Evolutionary conservation across 2,888 invertebrate genomes (phyloP).

Genomic region (Meghimatium bilineatum): DNA sequence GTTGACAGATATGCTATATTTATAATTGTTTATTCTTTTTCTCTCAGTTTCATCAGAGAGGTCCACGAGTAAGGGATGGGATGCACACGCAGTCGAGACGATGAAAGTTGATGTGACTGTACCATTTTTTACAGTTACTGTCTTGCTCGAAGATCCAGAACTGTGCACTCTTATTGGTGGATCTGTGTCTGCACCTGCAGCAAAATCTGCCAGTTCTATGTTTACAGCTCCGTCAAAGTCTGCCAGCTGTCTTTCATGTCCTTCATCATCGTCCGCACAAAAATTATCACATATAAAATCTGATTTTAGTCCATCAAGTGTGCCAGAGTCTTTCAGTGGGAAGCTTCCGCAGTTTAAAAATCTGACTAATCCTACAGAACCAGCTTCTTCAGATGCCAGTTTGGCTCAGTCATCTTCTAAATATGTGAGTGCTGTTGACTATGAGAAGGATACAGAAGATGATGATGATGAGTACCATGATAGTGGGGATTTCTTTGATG

Average conservation of each 20-base stretch:
- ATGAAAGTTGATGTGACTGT: conserved; percentile 40
- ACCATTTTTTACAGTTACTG: conserved; percentile 43
- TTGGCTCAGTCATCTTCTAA: conserved; percentile 18
- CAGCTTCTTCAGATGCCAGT: neutral
- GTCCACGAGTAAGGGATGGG: conserved; percentile 26
- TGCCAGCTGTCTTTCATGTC: neutral
- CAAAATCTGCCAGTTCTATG: neutral
- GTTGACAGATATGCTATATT: too few relatives aligned
- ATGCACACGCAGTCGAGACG: conserved; percentile 32
- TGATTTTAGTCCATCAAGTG: conserved; percentile 28
- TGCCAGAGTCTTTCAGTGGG: conserved; percentile 37
- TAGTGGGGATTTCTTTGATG: conserved; percentile 43
- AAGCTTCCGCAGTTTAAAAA: neutral
- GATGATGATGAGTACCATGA: conserved; percentile 43
- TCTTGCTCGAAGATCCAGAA: conserved; percentile 45
- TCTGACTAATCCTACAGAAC: neutral
- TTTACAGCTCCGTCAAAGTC: neutral
- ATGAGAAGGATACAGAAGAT: conserved; percentile 32
- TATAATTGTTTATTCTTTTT: neutral
- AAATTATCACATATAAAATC: neutral
- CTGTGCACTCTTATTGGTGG: conserved; percentile 27
- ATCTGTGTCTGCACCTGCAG: neutral
- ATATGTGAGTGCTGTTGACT: neutral
- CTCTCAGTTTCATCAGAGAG: conserved; percentile 23
- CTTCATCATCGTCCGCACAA: conserved; percentile 24